Conservation (phyloP, 2,888 invertebrate genomes). For the Xanthia icteritia region DNA sequence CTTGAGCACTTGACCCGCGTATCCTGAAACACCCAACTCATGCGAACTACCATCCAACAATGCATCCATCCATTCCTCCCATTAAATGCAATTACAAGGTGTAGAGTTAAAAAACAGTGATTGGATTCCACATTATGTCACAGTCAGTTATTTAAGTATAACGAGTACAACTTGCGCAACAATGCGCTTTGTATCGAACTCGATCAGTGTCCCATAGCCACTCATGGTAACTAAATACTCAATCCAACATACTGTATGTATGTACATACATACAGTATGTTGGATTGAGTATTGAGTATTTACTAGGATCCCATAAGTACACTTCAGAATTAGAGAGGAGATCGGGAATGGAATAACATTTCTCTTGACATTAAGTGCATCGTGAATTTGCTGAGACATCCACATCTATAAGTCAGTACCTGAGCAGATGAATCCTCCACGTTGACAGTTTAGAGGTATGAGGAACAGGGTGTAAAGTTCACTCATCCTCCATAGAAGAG, state of each 20-base stretch:
- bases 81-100: background rate
- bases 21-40: background rate
- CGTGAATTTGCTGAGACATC: background rate
- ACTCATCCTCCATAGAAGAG: too few relatives aligned
- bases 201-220: constrained; percentile 26
- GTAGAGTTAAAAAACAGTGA: constrained; percentile 7
- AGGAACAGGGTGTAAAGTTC: too few relatives aligned
- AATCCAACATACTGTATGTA: constrained; percentile 4
- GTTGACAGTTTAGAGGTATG: too few relatives aligned
- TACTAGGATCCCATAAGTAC: background rate
- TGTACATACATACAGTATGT: too few relatives aligned
- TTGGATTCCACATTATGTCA: constrained; percentile 12
- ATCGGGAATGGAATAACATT: background rate
- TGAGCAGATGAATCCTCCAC: background rate
- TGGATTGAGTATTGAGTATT: too few relatives aligned
- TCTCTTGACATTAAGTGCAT: background rate
- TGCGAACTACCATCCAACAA: background rate
- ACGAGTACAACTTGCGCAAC: constrained; percentile 30
- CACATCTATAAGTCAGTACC: background rate
- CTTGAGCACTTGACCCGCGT: background rate
- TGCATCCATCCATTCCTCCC: too few relatives aligned
- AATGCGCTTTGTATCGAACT: constrained; percentile 21
- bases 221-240: constrained; percentile 22
- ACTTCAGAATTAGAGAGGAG: background rate
- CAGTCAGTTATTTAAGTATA: constrained; percentile 29